phyloP scores from a whole-genome alignment of 1,140 invertebrate species.

The Agrilus planipennis region DNA sequence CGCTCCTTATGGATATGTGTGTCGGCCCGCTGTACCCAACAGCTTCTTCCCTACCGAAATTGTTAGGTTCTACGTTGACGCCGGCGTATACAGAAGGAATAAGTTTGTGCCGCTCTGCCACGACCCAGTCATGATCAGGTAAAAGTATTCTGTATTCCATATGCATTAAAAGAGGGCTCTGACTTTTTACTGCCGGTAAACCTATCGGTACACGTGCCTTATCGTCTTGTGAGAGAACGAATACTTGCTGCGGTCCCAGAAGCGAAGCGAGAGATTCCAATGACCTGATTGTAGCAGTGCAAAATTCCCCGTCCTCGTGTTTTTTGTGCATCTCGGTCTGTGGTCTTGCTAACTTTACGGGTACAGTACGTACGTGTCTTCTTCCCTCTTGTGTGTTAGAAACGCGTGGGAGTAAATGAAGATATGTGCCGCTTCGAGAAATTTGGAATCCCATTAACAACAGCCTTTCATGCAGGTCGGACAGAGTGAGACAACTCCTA shows the following conservation, averaged over 20 bases:
- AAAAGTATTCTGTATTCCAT: slow-evolving; percentile 33
- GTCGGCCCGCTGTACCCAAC: slow-evolving; percentile 31
- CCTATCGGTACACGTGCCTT: slow-evolving; percentile 17
- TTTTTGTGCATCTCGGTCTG: slow-evolving; percentile 21
- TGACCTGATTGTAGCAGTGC: slow-evolving; percentile 20
- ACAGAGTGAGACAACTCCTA: slow-evolving; percentile 14
- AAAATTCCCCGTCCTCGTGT: slow-evolving; percentile 17
- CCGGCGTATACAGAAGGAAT: slow-evolving; percentile 25
- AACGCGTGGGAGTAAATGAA: slow-evolving; percentile 21
- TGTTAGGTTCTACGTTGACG: slow-evolving; percentile 21
- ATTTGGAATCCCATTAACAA: too few species aligned
- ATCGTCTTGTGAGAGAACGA: slow-evolving; percentile 26
- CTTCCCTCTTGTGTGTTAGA: slow-evolving; percentile 5
- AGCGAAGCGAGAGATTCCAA: slow-evolving; percentile 12
- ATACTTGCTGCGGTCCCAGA: slow-evolving; percentile 17
- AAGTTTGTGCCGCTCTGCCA: slow-evolving; percentile 31
- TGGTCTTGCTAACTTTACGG: slow-evolving; percentile 25
- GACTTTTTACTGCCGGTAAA: slow-evolving; percentile 24
- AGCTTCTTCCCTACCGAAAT: slow-evolving; percentile 19
- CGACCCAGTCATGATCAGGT: slow-evolving; percentile 32
- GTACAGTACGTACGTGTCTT: slow-evolving; percentile 10
- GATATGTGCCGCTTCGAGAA: too few species aligned
- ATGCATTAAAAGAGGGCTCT: slow-evolving; percentile 32
- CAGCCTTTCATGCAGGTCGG: slow-evolving; percentile 15
- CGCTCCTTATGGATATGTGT: slow-evolving; percentile 26